Evolutionary conservation across 2,888 invertebrate species (phyloP), one percentile per base, ranked within the genome.

Genomic region (Xestia xanthographa): DNA sequence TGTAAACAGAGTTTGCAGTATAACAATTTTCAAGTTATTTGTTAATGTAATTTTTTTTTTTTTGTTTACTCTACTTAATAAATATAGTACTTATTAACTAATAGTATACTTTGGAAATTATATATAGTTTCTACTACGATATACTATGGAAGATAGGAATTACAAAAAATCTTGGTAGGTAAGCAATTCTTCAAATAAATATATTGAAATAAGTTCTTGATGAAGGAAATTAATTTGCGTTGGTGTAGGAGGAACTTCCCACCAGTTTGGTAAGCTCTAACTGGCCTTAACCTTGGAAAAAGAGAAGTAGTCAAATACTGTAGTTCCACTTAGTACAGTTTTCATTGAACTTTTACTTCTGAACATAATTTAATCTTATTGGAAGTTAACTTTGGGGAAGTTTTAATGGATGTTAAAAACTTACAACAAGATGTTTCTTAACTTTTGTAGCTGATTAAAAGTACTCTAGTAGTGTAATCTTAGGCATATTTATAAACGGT

Each of bases 351-450:
- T 68, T 76, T 56, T 9, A 60, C 17, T 69, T 60, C 1, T 17
- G 8, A 53, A 48, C 12, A 41, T 5, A 72, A 74, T 58, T 50
- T 41, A 66, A 22, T 78, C 73, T 72, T 60, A 78, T 78, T 86
- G 66, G 72, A 82, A 56, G 12, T 41, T n/a, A 38, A 77, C 50
- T 73, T 77, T 22, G 34, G 17, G 63, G 34, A 66, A 66, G 65
- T 71, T 75, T 53, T 48, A 41, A 66, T 43, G 38, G 34, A 6
- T 66, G 62, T 58, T 34, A 22, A 50, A 20, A 14, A 72, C 60
- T 68, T 60, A 17, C 9, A 14, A 45, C 17, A 58, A 41, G 50
- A 45, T 56, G 22, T 26, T 79, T 66, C 58, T 14, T 34, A 50
- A 56, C 9, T 77, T 79, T 53, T 41, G 20, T 34, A n/a, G 43